Base-by-base conservation (phyloP, 2,797 vertebrate genomes). In the Distichodus sexfasciatus region DNA sequence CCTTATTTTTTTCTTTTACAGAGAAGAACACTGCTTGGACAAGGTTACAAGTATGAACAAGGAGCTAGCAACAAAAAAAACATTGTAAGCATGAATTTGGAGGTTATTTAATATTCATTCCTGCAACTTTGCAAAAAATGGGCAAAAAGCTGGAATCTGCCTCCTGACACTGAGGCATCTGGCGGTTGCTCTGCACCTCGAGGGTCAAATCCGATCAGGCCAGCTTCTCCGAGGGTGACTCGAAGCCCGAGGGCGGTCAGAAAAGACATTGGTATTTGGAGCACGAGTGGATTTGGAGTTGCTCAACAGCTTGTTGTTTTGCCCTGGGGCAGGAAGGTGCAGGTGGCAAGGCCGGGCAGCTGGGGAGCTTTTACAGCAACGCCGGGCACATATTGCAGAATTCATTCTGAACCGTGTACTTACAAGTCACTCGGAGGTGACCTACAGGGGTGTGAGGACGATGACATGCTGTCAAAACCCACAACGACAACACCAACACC, bases 271-370 rank as follows among this genome's bases (percentile, higher is more conserved):
- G 44, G 71, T 73, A 75, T 79, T 77, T 71, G 24, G 46, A 43
- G 38, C 77, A 71, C 75, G 69, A 68, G 54, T 31, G 31, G n/a
- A n/a, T n/a, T n/a, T 53, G 72, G 72, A 71, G 31, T 65, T 65
- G 75, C 63, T 70, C 70, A 79, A 66, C 71, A 40, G 73, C 62
- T 54, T 71, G 73, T 74, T 77, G 75, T 76, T 77, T 35, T 77
- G 66, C 75, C 75, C 63, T 75, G 70, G 67, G 35, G n/a, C n/a
- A n/a, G 63, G 69, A 12, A 28, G 59, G 67, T 61, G 74, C 71
- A 74, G 74, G 74, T 74, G 59, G 63, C 59, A 66, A 43, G 63
- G 75, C 59, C 43, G 63, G 71, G 60, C 63, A 66, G 66, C 55
- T n/a, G n/a, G 50, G 17, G 59, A 71, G 66, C 47, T 67, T 58